These are phyloP conservation scores for Lycia hirtaria DNA, from an alignment of 2,888 invertebrate species.

Conservation along the genomic window DNA sequence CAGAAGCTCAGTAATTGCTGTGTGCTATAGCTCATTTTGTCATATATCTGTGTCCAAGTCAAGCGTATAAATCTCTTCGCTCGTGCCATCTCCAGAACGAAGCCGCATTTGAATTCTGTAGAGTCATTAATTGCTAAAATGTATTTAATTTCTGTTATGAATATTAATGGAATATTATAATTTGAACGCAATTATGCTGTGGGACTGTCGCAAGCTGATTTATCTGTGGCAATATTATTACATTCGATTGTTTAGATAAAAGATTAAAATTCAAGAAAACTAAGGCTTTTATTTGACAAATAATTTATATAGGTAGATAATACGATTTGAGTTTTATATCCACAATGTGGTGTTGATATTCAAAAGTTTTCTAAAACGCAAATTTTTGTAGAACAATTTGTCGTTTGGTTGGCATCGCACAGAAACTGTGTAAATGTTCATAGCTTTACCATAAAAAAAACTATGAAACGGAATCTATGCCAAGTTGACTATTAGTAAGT, in stretches of 20 bases:
- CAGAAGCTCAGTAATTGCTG: constrained; percentile 48
- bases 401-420: too few species aligned
- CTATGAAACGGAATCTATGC: too few species aligned
- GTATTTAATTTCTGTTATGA: constrained; percentile 40
- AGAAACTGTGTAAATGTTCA: too few species aligned
- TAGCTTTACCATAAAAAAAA: too few species aligned
- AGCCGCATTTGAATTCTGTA: constrained; percentile 33
- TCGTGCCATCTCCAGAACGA: constrained; percentile 33
- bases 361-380: too few species aligned
- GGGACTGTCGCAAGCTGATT: constrained; percentile 28
- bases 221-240: constrained; percentile 8
- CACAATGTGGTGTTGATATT: too few species aligned
- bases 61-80: constrained; percentile 40
- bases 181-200: constrained; percentile 27
- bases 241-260: background rate
- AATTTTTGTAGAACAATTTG: too few species aligned
- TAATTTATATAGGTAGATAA: background rate
- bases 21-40: constrained; percentile 44
- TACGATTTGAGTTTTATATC: too few species aligned
- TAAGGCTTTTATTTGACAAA: background rate
- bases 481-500: too few species aligned
- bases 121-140: constrained; percentile 38
- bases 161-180: constrained; percentile 38
- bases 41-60: constrained; percentile 37
- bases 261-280: background rate